Conservation (phyloP, 2,113 vertebrate species). For the Climacteris rufus region DNA sequence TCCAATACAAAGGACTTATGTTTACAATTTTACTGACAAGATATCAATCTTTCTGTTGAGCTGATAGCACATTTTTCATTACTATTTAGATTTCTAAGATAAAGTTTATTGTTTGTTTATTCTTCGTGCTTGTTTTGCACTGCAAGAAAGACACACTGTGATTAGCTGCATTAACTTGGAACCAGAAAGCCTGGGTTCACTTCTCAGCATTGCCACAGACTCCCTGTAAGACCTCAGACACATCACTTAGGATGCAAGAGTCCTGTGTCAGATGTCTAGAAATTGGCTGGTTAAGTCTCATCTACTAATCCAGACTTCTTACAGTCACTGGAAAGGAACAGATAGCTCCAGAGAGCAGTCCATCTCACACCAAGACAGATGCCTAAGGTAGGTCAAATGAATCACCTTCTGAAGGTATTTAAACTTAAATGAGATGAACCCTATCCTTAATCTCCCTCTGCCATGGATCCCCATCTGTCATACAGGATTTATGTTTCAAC, state of each 20-base stretch:
- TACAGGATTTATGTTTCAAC: not conserved
- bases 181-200: not conserved
- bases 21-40: not conserved
- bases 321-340: not conserved
- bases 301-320: not conserved
- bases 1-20: not conserved
- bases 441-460: conserved; percentile 20
- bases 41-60: not conserved
- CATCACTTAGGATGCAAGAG: not conserved
- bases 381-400: conserved; percentile 23
- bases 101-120: not conserved
- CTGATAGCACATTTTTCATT: not conserved
- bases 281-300: not conserved
- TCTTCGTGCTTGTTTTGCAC: not conserved
- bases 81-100: not conserved
- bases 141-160: not conserved
- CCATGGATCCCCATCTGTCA: conserved; percentile 34
- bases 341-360: not conserved
- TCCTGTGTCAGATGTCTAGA: not conserved
- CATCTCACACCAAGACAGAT: not conserved
- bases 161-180: not conserved
- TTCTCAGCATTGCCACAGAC: not conserved
- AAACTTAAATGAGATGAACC: conserved; percentile 35
- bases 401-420: conserved; percentile 49
- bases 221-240: not conserved